A percentile compares a stretch with the other conserved stretches of the same genome.
phyloP scores from a whole-genome alignment of 2,888 invertebrate genomes.

The Odontocerum albicorne region DNA sequence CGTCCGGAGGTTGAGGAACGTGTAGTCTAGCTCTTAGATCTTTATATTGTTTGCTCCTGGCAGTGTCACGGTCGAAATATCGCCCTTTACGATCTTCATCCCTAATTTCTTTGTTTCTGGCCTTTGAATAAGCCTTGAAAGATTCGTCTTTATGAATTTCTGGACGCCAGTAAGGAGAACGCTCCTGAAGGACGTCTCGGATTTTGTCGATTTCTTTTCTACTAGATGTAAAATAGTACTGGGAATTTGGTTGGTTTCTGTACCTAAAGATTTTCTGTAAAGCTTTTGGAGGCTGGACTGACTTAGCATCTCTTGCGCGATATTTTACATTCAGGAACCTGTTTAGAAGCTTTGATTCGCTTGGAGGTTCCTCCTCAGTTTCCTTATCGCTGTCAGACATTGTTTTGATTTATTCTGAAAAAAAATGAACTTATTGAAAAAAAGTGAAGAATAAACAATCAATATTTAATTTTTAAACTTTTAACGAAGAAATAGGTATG shows the following conservation, averaged over 20 bases:
- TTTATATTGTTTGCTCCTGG: constrained; percentile 43
- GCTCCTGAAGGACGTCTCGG: constrained; percentile 12
- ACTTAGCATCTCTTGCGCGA: constrained; percentile 10
- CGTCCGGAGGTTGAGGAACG: constrained; percentile 57
- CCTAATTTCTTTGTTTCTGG: constrained; percentile 42
- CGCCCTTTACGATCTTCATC: constrained; percentile 43
- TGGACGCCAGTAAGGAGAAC: constrained; percentile 28
- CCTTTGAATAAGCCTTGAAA: constrained; percentile 22
- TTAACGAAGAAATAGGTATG: no score
- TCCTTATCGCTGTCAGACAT: not conserved
- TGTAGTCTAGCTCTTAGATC: constrained; percentile 61
- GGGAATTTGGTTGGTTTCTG: constrained; percentile 52
- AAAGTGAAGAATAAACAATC: not conserved
- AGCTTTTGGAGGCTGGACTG: constrained; percentile 8
- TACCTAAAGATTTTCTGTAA: constrained; percentile 51
- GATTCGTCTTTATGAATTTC: constrained; percentile 39
- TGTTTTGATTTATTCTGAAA: constrained; percentile 5
- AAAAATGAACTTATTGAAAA: not conserved
- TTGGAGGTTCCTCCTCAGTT: not conserved
- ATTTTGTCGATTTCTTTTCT: constrained; percentile 39
- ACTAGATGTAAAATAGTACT: constrained; percentile 53
- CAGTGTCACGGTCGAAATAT: constrained; percentile 43
- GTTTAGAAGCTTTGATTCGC: no score
- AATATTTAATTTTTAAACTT: no score
- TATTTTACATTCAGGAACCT: constrained; percentile 17